phyloP scores from a whole-genome alignment of 2,888 invertebrate species.

The Tachina grossa region DNA sequence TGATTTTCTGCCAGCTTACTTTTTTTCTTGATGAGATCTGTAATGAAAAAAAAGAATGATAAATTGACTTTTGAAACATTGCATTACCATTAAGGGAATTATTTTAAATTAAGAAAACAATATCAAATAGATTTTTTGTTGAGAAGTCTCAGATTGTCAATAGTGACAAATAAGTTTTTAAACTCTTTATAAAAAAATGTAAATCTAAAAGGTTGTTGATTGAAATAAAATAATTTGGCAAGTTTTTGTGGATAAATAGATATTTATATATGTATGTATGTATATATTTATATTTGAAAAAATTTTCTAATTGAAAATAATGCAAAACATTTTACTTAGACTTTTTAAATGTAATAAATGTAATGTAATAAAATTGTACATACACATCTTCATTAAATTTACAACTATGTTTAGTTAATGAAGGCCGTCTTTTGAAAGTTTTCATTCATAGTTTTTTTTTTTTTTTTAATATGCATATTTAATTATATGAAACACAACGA shows the following conservation, averaged over 20 bases:
- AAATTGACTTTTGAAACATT: constrained; percentile 31
- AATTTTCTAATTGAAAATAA: background rate
- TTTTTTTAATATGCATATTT: constrained; percentile 21
- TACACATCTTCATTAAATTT: constrained; percentile 3
- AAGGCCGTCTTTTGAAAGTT: constrained; percentile 41
- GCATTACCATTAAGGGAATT: constrained; percentile 5
- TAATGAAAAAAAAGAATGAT: constrained; percentile 13
- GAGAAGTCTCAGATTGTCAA: background rate
- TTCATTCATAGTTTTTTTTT: too few relatives aligned
- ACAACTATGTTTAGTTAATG: constrained; percentile 14
- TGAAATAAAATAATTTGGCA: background rate
- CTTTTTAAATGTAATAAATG: too few relatives aligned
- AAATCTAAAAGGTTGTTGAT: background rate
- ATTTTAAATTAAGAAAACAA: constrained; percentile 32
- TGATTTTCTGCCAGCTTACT: constrained; percentile 6
- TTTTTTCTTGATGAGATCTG: background rate
- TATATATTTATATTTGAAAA: too few relatives aligned
- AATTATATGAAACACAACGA: constrained; percentile 32
- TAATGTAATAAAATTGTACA: too few relatives aligned
- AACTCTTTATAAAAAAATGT: background rate
- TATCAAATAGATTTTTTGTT: background rate
- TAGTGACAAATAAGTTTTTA: constrained; percentile 1
- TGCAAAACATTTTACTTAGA: background rate
- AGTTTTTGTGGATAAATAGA: background rate
- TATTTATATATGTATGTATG: too few relatives aligned